phyloP scores from a whole-genome alignment of 2,113 vertebrate species.

The human (Homo sapiens) region GRCh38 chr13:48298001-48298500 shows the following conservation, averaged over 20 bases:
- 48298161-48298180: background rate
- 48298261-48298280: conserved; percentile 1
- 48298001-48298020: background rate
- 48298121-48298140: background rate
- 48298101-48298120: background rate
- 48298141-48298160: background rate
- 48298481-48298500: background rate
- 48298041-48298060: background rate
- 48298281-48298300: conserved; percentile 23
- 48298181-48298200: background rate
- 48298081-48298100: background rate
- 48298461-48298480: background rate
- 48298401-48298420: background rate
- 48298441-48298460: background rate
- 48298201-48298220: background rate
- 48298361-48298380: background rate
- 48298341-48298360: conserved; percentile 33
- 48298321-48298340: conserved; percentile 31
- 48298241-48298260: conserved; percentile 1
- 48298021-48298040: background rate
- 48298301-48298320: background rate
- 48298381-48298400: background rate
- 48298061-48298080: background rate
- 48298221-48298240: conserved; percentile 9
- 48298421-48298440: background rate